These are phyloP conservation scores for Hydrolagus colliei DNA, from an alignment of 2,797 vertebrate species.

Conservation along the genomic window DNA sequence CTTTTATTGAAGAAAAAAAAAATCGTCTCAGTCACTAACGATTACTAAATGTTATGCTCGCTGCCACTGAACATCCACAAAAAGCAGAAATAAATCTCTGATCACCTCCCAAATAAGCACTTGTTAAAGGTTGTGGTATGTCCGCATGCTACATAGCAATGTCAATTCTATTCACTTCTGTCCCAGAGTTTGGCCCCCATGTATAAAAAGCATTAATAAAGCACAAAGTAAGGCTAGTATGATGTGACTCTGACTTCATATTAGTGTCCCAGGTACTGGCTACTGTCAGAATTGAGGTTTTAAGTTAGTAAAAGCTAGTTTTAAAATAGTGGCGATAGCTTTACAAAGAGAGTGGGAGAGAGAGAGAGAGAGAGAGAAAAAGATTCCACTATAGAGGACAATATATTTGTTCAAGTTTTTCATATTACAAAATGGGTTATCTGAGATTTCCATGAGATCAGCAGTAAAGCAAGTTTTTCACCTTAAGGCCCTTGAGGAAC, in stretches of 20 bases:
- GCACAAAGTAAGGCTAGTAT: conserved; percentile 25
- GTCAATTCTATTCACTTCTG: conserved; percentile 13
- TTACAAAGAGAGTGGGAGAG: background rate
- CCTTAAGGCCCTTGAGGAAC: background rate
- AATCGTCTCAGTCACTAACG: conserved; percentile 8
- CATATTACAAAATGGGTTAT: conserved; percentile 25
- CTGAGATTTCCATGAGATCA: conserved; percentile 21
- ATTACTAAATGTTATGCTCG: conserved; percentile 13
- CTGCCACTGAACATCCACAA: background rate
- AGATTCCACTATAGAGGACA: background rate
- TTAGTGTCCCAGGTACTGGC: conserved; percentile 18
- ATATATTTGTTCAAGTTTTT: background rate
- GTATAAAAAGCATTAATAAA: conserved; percentile 19
- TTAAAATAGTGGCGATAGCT: background rate
- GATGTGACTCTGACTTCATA: conserved; percentile 16
- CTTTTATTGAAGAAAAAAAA: background rate
- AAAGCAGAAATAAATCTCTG: background rate
- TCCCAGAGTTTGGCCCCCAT: conserved; percentile 21
- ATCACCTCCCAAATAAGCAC: conserved; percentile 19
- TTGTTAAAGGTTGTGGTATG: background rate
- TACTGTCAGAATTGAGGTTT: conserved; percentile 3
- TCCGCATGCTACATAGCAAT: conserved; percentile 11
- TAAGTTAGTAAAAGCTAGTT: conserved; percentile 12
- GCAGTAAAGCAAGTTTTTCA: background rate
- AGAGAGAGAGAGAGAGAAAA: background rate